These are phyloP conservation scores for Strix occidentalis DNA, from an alignment of 2,797 vertebrate species.

Conservation along the genomic window DNA sequence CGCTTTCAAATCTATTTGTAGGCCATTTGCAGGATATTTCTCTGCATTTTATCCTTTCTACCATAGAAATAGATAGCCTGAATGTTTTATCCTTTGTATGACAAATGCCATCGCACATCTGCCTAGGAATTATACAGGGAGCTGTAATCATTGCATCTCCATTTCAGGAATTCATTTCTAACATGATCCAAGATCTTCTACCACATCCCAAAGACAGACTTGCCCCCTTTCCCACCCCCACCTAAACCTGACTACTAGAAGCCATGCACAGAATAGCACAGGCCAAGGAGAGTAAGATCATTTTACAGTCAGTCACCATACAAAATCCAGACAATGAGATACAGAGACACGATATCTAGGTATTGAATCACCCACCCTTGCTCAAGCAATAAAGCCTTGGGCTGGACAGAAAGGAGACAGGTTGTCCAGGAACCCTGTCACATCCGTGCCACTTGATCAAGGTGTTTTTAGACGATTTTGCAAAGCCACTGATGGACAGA, in stretches of 20 bases:
- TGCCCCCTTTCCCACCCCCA: not conserved
- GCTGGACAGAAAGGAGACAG: not conserved
- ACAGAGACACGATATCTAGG: not conserved
- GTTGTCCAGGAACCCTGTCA: not conserved
- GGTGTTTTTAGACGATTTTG: not conserved
- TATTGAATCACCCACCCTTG: not conserved
- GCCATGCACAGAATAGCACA: not conserved
- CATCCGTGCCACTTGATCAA: not conserved
- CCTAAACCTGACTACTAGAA: not conserved
- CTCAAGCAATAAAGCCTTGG: not conserved
- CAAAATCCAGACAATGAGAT: not conserved
- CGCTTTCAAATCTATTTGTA: not conserved
- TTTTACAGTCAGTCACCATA: not conserved
- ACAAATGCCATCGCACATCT: not conserved
- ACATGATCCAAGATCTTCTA: not conserved
- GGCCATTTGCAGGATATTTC: not conserved
- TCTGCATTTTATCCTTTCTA: not conserved
- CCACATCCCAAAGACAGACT: not conserved
- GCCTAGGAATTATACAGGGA: not conserved
- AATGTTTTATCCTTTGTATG: not conserved
- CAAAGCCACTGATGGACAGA: not conserved
- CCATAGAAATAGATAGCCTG: not conserved
- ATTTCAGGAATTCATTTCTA: not conserved
- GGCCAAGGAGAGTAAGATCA: not conserved
- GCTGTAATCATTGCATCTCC: not conserved